phyloP scores from a whole-genome alignment of 1,140 invertebrate species.

The Saccostrea echinata region DNA sequence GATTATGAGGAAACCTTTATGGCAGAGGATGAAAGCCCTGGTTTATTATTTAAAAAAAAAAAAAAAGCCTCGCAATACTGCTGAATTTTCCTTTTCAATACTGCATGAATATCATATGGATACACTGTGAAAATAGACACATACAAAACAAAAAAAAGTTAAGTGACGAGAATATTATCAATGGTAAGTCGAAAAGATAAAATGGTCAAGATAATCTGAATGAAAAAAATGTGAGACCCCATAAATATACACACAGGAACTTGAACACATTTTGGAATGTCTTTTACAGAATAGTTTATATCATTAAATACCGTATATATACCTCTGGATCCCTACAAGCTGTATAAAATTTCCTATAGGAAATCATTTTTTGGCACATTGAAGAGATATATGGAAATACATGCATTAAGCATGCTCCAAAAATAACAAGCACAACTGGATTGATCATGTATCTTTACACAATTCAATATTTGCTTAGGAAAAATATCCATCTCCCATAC shows the following conservation, averaged over 20 bases:
- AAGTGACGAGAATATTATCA: neutral
- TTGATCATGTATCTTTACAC: neutral
- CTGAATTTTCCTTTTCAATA: neutral
- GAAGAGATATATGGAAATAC: neutral
- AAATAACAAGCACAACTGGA: neutral
- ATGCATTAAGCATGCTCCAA: neutral
- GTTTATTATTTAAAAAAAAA: neutral
- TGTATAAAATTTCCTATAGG: neutral
- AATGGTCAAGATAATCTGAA: constrained; percentile 3
- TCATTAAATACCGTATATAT: neutral
- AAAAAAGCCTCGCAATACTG: constrained; percentile 28
- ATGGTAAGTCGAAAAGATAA: neutral
- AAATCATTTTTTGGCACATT: constrained; percentile 24
- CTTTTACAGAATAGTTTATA: constrained; percentile 1
- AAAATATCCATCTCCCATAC: neutral
- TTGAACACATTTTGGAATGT: constrained; percentile 45
- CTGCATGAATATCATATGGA: constrained; percentile 15
- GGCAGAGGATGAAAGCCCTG: constrained; percentile 43
- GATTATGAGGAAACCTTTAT: constrained; percentile 41
- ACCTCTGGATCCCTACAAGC: constrained; percentile 31
- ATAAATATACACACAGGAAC: neutral
- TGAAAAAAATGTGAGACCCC: constrained; percentile 21
- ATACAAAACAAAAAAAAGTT: constrained; percentile 24
- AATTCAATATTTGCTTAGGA: neutral
- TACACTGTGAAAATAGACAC: neutral